phyloP scores from a whole-genome alignment of 2,888 invertebrate species.

The Ormyrus labotus region DNA sequence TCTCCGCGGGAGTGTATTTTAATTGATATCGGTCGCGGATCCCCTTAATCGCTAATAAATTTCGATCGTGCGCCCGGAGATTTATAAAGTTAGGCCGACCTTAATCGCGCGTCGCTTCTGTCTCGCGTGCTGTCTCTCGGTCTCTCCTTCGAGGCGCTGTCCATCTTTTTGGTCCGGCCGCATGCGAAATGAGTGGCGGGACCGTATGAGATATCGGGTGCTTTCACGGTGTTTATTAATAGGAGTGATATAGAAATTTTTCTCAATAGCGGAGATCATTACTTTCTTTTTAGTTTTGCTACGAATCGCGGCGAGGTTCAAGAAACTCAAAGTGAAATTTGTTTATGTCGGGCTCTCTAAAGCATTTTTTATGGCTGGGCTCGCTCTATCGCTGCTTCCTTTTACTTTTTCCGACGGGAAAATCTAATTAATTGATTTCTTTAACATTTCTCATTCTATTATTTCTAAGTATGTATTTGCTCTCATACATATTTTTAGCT shows the following conservation, averaged over 20 bases:
- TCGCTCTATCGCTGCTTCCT: no score
- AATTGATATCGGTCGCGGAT: constrained; percentile 68
- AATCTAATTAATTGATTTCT: no score
- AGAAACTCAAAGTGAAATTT: constrained; percentile 43
- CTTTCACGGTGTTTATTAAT: constrained; percentile 8
- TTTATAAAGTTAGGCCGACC: constrained; percentile 66
- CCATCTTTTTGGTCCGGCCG: background rate
- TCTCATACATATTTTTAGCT: no score
- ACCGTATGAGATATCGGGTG: background rate
- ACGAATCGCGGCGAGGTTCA: constrained; percentile 1
- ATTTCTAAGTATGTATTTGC: no score
- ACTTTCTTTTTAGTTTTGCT: constrained; percentile 31
- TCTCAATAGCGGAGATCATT: constrained; percentile 1
- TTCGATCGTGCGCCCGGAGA: constrained; percentile 68
- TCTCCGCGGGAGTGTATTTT: constrained; percentile 61
- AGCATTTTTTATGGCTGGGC: no score
- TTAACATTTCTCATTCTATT: no score
- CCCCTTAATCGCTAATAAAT: constrained; percentile 71
- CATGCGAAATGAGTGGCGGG: background rate
- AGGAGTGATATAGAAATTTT: constrained; percentile 3
- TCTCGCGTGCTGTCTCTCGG: constrained; percentile 3
- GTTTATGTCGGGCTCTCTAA: constrained; percentile 18
- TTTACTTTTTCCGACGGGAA: no score
- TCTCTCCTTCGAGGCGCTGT: background rate
- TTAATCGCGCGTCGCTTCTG: constrained; percentile 26